A percentile compares a stretch with the other conserved stretches of the same genome.
phyloP scores from a whole-genome alignment of 2,797 vertebrate species.

The Lepidocolaptes lacrymiger region DNA sequence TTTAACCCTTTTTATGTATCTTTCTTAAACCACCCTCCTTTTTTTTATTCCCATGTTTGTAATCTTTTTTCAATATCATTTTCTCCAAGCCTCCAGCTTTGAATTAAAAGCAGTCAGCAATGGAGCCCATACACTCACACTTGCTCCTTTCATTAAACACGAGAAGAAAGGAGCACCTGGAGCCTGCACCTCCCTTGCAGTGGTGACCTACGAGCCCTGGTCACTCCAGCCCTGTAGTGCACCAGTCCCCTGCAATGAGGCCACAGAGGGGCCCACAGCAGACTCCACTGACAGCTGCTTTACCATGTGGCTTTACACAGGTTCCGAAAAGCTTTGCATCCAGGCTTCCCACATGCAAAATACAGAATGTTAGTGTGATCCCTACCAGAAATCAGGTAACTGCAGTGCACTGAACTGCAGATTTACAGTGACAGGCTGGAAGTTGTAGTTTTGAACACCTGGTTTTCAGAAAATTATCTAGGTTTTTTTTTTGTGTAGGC shows the following conservation, averaged over 20 bases:
- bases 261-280: background rate
- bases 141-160: background rate
- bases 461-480: background rate
- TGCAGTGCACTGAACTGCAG: background rate
- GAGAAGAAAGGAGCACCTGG: background rate
- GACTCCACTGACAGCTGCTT: background rate
- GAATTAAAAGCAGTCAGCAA: background rate
- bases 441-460: background rate
- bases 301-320: background rate
- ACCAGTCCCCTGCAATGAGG: background rate
- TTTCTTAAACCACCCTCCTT: fast-evolving
- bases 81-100: background rate
- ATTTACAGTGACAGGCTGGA: background rate
- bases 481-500: background rate
- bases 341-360: background rate
- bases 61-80: background rate
- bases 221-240: background rate
- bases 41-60: background rate
- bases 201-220: fast-evolving
- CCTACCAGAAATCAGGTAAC: background rate
- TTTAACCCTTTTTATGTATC: background rate
- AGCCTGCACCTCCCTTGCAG: background rate
- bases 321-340: background rate
- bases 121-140: background rate
- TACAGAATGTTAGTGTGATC: background rate